Base-by-base conservation (phyloP, 2,113 vertebrate genomes). In the Oreotragus oreotragus region DNA sequence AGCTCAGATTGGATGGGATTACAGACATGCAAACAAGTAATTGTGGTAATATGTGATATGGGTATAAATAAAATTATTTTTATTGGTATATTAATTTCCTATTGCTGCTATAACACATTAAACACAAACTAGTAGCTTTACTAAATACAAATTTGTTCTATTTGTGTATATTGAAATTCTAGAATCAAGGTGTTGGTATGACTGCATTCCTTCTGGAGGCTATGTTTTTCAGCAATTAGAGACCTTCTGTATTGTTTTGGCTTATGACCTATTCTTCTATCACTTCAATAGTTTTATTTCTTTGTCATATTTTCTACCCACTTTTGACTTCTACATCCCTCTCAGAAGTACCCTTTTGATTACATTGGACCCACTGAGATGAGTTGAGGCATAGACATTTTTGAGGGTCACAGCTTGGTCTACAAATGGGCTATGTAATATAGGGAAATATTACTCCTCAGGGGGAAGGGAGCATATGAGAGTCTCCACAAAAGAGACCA, bases 221-320 rank as follows among this genome's bases (percentile, higher is more conserved):
- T 57, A 27, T 6, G 6, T 25, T 76, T 73, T 73, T 60, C 43
- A 39, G 11, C 21, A 84, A n/a, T 17, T 27, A 12, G 60, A 55
- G 53, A 12, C 21, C 21, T 12, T 12, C 33, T 85, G 51, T 30
- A 25, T 47, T 45, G 28, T 64, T 51, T 81, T 10, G 13, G 6
- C 3, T 13, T 10, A 27, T 55, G 7, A 6, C 9, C 5, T 5
- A 15, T 53, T 77, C 0, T 2, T 76, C 0, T 1, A 45, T 76
- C 0, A 6, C 10, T 84, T 4, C 15, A 36, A 8, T 2, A 7
- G 39, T 27, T 64, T 51, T n/a, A 8, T 23, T 90, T 7, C 13
- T n/a, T 47, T 53, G 16, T 30, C 25, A n/a, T 3, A 33, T 15
- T 3, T 64, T 51, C 13, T 25, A 11, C 5, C 60, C 13, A 11